Conservation (phyloP, 2,113 vertebrate species). For the Rallus limicola region DNA sequence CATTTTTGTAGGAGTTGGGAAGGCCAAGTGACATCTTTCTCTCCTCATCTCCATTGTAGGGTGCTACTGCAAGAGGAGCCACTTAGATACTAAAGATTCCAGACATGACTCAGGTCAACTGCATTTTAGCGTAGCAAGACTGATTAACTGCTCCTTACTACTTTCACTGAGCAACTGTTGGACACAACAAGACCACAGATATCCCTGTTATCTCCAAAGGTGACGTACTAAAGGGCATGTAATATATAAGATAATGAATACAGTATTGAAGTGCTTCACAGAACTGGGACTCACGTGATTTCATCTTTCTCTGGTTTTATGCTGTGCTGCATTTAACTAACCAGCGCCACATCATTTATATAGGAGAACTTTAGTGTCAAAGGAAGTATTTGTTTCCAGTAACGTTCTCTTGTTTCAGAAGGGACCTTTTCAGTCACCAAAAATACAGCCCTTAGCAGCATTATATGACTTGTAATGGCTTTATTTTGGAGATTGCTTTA, state of each 20-base stretch:
- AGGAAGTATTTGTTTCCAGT: neutral
- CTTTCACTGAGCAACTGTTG: conserved; percentile 70
- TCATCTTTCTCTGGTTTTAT: neutral
- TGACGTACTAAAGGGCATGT: neutral
- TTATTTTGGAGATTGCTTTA: neutral
- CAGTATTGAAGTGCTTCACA: neutral
- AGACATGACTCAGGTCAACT: conserved; percentile 38
- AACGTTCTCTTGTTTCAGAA: neutral
- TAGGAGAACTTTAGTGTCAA: neutral
- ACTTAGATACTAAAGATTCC: conserved; percentile 62
- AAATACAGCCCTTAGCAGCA: neutral
- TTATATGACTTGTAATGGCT: neutral
- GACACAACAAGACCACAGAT: conserved; percentile 34
- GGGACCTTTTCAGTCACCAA: neutral
- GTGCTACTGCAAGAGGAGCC: conserved; percentile 62
- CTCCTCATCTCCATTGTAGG: conserved; percentile 31
- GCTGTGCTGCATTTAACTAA: neutral
- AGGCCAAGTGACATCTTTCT: neutral
- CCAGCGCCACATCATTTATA: neutral
- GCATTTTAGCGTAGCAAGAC: conserved; percentile 54
- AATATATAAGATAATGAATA: neutral
- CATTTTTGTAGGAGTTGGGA: neutral
- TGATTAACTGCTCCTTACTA: conserved; percentile 30
- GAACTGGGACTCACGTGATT: neutral
- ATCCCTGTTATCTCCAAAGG: conserved; percentile 58